These are phyloP conservation scores for Spizaetus ornatus DNA, from an alignment of 2,113 vertebrate genomes.

Conservation along the genomic window DNA sequence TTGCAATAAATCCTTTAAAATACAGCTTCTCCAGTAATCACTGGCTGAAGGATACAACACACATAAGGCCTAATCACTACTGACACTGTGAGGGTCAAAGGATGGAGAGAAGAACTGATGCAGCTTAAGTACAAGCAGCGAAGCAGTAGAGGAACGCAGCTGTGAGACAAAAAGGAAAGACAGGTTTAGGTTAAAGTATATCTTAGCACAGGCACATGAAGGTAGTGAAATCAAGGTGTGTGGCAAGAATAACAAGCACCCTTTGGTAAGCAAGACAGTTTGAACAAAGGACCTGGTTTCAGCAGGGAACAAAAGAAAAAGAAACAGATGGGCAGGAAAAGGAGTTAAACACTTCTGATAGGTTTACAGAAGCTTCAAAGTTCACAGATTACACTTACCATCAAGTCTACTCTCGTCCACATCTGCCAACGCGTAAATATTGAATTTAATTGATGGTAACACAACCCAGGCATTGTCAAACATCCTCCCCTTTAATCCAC, in stretches of 20 bases:
- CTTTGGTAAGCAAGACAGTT: not conserved
- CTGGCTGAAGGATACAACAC: not conserved
- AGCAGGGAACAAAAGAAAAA: not conserved
- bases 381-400: not conserved
- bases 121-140: not conserved
- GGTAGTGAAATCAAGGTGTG: not conserved
- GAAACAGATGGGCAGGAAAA: not conserved
- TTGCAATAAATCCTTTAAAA: constrained; percentile 36
- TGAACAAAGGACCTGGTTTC: not conserved
- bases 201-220: not conserved
- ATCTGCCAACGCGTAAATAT: not conserved
- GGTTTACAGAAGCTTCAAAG: not conserved
- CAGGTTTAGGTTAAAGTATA: not conserved
- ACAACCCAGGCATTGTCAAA: not conserved
- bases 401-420: not conserved
- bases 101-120: not conserved
- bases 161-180: not conserved
- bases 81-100: not conserved
- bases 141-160: not conserved
- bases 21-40: constrained; percentile 22
- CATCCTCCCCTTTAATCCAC: not conserved
- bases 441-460: not conserved
- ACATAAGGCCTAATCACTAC: not conserved
- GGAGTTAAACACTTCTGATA: not conserved
- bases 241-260: not conserved